phyloP scores from a whole-genome alignment of 2,797 vertebrate genomes.

The Toxotes lorentzi region DNA sequence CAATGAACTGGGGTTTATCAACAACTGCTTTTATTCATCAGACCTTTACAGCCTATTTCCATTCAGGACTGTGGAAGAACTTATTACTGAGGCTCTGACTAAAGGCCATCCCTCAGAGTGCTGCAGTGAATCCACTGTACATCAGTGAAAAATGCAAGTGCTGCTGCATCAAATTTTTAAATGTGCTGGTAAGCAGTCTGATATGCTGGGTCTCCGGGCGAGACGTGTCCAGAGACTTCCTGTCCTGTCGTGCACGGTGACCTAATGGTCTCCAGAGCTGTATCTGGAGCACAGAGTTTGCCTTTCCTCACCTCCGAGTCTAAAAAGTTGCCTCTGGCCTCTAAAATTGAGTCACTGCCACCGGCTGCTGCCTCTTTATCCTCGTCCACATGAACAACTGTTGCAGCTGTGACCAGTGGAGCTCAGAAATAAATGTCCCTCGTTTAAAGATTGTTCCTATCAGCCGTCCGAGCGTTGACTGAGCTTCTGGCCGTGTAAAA shows the following conservation, averaged over 20 bases:
- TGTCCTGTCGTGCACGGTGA: slow-evolving; percentile 42
- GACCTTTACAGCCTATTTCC: slow-evolving; percentile 42
- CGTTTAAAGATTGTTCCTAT: slow-evolving; percentile 79
- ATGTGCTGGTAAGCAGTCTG: slow-evolving; percentile 54
- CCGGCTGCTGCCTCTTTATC: slow-evolving; percentile 56
- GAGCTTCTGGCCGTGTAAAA: slow-evolving; percentile 61
- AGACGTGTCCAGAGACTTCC: slow-evolving; percentile 54
- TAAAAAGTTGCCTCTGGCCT: slow-evolving; percentile 43
- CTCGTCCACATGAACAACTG: slow-evolving; percentile 64
- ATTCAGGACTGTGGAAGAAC: slow-evolving; percentile 10
- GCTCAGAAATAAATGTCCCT: slow-evolving; percentile 69
- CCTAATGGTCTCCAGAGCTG: slow-evolving; percentile 47
- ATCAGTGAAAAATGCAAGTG: slow-evolving; percentile 45
- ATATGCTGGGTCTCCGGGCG: slow-evolving; percentile 43
- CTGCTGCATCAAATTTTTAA: slow-evolving; percentile 50
- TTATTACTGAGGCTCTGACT: slow-evolving; percentile 38
- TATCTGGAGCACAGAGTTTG: slow-evolving; percentile 27
- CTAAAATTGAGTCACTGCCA: slow-evolving; percentile 65
- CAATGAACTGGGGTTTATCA: slow-evolving; percentile 57
- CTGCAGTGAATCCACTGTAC: slow-evolving; percentile 35
- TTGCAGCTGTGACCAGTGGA: slow-evolving; percentile 54
- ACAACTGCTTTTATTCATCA: slow-evolving; percentile 48
- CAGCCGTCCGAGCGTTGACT: slow-evolving; percentile 59
- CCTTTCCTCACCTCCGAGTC: slow-evolving; percentile 46
- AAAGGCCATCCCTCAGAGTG: slow-evolving; percentile 28